phyloP scores from a whole-genome alignment of 2,113 vertebrate species.

The Sinocyclocheilus grahami region DNA sequence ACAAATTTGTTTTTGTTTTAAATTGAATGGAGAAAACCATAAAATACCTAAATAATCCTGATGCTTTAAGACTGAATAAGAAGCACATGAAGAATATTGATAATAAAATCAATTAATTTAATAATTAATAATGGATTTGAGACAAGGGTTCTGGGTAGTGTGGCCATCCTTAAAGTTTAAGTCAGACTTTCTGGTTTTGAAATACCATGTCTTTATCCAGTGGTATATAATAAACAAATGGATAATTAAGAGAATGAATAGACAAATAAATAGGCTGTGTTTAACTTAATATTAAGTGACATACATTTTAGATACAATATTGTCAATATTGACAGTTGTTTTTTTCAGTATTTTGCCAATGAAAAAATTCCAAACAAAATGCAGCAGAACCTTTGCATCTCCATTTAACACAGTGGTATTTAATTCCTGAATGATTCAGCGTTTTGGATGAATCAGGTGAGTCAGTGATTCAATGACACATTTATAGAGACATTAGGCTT shows the following conservation, averaged over 20 bases:
- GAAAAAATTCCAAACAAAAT: neutral
- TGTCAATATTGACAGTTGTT: too few species aligned
- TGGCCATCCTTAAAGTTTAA: too few species aligned
- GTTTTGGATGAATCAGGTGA: neutral
- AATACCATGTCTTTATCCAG: neutral
- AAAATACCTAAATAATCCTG: neutral
- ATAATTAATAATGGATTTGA: slow-evolving; percentile 2
- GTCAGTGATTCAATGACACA: too few species aligned
- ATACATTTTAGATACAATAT: too few species aligned
- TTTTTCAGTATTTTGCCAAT: neutral
- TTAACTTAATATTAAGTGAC: too few species aligned
- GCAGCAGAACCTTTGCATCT: neutral
- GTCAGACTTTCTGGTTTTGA: neutral
- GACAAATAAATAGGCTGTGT: too few species aligned
- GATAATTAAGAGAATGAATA: too few species aligned
- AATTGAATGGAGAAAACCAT: neutral
- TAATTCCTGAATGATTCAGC: too few species aligned
- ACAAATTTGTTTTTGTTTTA: slow-evolving; percentile 6
- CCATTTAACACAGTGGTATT: too few species aligned
- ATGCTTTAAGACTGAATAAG: neutral
- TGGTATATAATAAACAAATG: too few species aligned
- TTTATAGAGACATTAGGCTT: too few species aligned
- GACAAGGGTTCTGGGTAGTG: neutral
- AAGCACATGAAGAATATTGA: neutral
- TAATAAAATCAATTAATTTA: neutral